Conservation (phyloP, 2,797 vertebrate species). For the Lepus townsendii region DNA sequence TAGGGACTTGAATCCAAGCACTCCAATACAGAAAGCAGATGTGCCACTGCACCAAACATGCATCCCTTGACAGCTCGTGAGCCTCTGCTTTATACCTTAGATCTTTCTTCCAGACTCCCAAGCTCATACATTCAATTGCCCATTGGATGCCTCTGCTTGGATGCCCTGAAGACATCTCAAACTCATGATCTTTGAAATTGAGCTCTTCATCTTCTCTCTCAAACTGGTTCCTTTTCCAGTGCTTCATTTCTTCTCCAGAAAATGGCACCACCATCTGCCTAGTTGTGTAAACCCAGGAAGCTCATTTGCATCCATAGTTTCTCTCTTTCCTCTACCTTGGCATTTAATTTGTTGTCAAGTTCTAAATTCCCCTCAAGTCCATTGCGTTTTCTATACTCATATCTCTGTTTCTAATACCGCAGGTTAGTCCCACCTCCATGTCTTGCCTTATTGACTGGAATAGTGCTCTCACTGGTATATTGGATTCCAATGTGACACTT, state of each 20-base stretch:
- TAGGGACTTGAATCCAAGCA: too few species aligned
- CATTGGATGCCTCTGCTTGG: neutral
- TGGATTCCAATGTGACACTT: neutral
- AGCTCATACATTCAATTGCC: neutral
- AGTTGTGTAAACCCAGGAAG: neutral
- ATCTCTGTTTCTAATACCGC: neutral
- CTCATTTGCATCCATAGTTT: neutral
- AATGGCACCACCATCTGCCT: neutral
- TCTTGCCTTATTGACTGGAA: neutral
- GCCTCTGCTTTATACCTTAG: neutral
- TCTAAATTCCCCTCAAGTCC: neutral
- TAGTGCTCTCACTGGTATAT: neutral
- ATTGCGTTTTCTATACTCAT: neutral
- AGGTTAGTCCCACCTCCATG: neutral
- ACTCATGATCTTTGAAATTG: neutral
- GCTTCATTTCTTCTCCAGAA: neutral
- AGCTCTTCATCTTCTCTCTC: neutral
- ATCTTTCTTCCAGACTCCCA: neutral
- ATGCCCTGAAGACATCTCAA: neutral
- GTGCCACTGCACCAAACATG: too few species aligned
- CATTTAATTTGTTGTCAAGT: neutral
- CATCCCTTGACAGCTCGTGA: neutral
- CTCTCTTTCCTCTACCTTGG: neutral
- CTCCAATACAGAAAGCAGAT: too few species aligned
- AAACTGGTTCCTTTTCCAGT: neutral